phyloP scores from a whole-genome alignment of 2,797 vertebrate species.

The Amazona ochrocephala region DNA sequence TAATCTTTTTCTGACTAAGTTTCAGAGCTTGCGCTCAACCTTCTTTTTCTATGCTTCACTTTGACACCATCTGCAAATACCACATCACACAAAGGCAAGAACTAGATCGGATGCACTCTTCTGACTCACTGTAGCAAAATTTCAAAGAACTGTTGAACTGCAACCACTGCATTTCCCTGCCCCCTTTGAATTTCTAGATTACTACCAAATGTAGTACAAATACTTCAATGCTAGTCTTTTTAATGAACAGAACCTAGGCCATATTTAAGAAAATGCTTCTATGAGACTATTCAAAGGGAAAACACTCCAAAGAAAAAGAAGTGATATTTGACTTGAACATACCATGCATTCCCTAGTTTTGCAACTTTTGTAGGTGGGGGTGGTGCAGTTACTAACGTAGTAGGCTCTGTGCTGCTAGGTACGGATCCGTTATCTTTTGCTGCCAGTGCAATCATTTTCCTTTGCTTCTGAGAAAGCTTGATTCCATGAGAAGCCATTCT shows the following conservation, averaged over 20 bases:
- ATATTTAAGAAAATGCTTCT: neutral
- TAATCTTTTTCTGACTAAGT: neutral
- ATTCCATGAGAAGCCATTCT: constrained; percentile 81
- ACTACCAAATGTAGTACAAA: neutral
- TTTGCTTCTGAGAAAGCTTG: constrained; percentile 96
- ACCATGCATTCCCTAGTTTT: constrained; percentile 88
- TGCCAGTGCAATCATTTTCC: constrained; percentile 93
- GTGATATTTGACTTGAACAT: constrained; percentile 59
- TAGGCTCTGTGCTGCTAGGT: constrained; percentile 71
- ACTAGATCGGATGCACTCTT: neutral
- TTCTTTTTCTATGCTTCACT: neutral
- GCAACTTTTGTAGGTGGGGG: constrained; percentile 66
- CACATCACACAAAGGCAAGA: neutral
- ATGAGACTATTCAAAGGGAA: neutral
- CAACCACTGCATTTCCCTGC: neutral
- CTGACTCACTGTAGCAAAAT: neutral
- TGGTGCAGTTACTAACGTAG: constrained; percentile 68
- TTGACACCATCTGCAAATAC: neutral
- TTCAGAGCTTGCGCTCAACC: neutral
- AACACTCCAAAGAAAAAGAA: neutral
- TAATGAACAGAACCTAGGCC: neutral
- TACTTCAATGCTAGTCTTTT: neutral
- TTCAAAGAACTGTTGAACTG: neutral
- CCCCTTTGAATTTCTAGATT: neutral
- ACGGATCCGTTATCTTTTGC: constrained; percentile 82